Conservation (phyloP, 2,113 vertebrate species). For the Falco punctatus region DNA sequence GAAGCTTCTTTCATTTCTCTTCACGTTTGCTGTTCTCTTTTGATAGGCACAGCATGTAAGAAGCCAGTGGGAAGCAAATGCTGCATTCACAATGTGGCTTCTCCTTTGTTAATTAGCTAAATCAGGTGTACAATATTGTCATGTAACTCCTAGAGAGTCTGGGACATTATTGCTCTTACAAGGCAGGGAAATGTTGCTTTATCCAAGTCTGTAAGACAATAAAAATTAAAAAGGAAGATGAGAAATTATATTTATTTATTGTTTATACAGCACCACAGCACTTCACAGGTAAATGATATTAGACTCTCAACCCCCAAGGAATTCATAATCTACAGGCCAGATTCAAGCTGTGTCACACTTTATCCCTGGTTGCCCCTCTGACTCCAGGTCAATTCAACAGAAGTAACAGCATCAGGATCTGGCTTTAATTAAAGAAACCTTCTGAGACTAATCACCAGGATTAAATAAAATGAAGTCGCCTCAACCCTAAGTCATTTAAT, state of each 20-base stretch:
- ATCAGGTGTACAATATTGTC: constrained; percentile 45
- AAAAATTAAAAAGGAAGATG: background rate
- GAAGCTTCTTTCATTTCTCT: constrained; percentile 47
- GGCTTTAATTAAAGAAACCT: constrained; percentile 32
- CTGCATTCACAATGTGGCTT: background rate
- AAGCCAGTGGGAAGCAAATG: constrained; percentile 57
- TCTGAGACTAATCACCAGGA: background rate
- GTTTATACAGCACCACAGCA: background rate
- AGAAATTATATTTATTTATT: background rate
- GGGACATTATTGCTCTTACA: background rate
- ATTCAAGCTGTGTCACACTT: background rate
- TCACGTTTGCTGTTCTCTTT: constrained; percentile 55
- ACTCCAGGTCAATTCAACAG: background rate
- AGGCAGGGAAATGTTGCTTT: background rate
- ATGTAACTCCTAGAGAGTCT: background rate
- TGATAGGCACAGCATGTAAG: constrained; percentile 59
- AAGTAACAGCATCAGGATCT: background rate
- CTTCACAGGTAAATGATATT: background rate
- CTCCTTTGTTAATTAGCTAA: constrained; percentile 61
- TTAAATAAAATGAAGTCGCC: background rate
- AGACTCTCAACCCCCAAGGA: background rate
- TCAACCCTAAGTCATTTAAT: constrained; percentile 2
- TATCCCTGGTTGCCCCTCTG: background rate
- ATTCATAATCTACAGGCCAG: background rate
- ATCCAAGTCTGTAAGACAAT: background rate